Base-by-base conservation (phyloP, 2,888 invertebrate genomes). In the Acrobasis consociella region DNA sequence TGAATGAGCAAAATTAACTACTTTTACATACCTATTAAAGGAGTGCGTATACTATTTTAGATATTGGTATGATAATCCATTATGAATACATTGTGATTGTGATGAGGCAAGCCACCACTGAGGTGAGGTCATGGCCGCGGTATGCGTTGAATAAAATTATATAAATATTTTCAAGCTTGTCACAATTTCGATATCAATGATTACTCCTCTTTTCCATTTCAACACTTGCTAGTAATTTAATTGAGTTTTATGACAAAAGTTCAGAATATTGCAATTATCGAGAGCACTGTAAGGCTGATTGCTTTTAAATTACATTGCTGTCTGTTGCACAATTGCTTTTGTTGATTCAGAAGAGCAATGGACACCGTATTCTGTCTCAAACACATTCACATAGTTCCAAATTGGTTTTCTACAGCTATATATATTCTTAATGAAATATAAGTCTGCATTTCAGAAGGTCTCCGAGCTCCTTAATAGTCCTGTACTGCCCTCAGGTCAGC, bases 271-370 rank as follows among this genome's bases (percentile, higher is more conserved):
- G 55, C 55, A 39, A 55, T 55, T 55, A 55, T 55, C 39, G 16
- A 9, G 55, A 55, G 38, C 55, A 55, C 38, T 9, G 15, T 16
- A 22, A 42, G 13, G 10, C 46, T 56, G 56, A 56, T 56, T 56
- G 56, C 22, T 42, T 56, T 56, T 56, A 56, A 56, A 46, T 56
- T 56, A 22, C 56, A 56, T 16, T 10, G 42, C 56, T 42, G 56
- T 16, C 22, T 52, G 37, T n/a, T 31, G n/a, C 31, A 52, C 13
- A 22, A 31, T 31, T 22, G n/a, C 46, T 13, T 11, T 46, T 13
- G 13, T 7, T 46, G 46, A 46, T 46, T 11, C 11, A 46, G 46
- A 46, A 46, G 13, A 46, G 46, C 46, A 13, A 46, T 46, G 46
- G 5, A 46, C 42, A 42, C 13, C 5, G 46, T 46, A n/a, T 46